These are phyloP conservation scores for Oryctes rhinoceros DNA, from an alignment of 1,140 invertebrate genomes.

Conservation along the genomic window DNA sequence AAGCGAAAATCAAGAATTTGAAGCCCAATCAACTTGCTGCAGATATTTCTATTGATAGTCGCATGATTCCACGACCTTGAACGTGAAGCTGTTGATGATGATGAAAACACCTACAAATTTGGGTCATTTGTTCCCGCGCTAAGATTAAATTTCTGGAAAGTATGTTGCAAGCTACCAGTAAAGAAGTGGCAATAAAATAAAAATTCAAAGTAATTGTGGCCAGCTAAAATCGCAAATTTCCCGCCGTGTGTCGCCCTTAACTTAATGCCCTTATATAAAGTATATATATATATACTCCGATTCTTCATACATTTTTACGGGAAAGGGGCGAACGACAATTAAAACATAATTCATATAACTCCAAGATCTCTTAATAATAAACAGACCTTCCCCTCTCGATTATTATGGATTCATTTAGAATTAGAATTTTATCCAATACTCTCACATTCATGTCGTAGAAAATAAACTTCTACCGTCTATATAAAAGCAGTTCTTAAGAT, in stretches of 20 bases:
- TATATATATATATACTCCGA: too few species aligned
- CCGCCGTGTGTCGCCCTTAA: too few species aligned
- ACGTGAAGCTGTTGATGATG: constrained; percentile 16
- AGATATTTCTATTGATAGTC: constrained; percentile 47
- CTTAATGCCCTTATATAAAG: too few species aligned
- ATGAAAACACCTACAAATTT: constrained; percentile 47
- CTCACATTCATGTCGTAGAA: too few species aligned
- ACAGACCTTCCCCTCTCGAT: not conserved
- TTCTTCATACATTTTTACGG: too few species aligned
- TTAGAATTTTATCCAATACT: not conserved
- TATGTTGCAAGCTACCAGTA: constrained; percentile 47
- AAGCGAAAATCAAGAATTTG: constrained; percentile 37
- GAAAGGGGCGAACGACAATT: too few species aligned
- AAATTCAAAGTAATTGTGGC: too few species aligned
- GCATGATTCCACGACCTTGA: constrained; percentile 54
- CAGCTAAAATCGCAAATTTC: too few species aligned
- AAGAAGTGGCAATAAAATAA: constrained; percentile 49
- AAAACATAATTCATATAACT: too few species aligned
- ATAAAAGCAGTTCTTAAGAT: too few species aligned
- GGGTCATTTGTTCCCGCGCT: constrained; percentile 49
- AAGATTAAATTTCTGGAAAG: constrained; percentile 51
- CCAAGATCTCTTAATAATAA: too few species aligned
- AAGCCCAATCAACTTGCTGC: not conserved
- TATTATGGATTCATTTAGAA: not conserved
- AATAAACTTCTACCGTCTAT: too few species aligned